Evolutionary conservation across 2,113 vertebrate species (phyloP).

Genomic region (Rhinichthys klamathensis): DNA sequence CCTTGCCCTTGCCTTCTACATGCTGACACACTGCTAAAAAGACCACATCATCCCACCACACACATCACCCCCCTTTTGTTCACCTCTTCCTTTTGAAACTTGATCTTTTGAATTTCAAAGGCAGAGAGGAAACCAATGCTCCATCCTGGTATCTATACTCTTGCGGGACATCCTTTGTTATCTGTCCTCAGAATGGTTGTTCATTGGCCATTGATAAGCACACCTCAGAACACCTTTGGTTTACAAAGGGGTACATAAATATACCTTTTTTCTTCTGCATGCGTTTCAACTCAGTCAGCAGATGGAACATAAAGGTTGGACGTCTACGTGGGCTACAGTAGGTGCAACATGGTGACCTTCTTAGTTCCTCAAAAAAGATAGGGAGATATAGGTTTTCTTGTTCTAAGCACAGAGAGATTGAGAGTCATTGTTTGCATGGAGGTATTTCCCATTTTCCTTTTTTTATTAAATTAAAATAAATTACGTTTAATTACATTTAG

Average conservation of each 20-base stretch:
- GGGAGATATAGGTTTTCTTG: not conserved
- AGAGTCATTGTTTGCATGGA: not conserved
- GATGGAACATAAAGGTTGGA: not conserved
- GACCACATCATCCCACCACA: constrained; percentile 61
- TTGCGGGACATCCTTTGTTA: constrained; percentile 68
- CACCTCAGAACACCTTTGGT: constrained; percentile 55
- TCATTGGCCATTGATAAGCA: constrained; percentile 69
- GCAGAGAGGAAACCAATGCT: constrained; percentile 52
- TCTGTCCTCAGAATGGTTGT: constrained; percentile 65
- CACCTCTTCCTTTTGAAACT: constrained; percentile 64
- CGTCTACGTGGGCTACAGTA: not conserved
- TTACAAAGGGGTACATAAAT: constrained; percentile 65
- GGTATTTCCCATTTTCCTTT: too few species aligned
- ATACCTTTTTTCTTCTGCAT: constrained; percentile 2
- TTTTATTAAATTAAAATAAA: too few species aligned
- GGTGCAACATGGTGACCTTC: not conserved
- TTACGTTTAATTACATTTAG: too few species aligned
- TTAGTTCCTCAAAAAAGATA: not conserved
- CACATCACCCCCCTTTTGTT: constrained; percentile 65
- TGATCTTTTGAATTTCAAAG: constrained; percentile 68
- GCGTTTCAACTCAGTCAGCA: constrained; percentile 24
- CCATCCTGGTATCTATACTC: constrained; percentile 60
- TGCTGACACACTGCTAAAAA: constrained; percentile 40
- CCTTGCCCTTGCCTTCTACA: constrained; percentile 4
- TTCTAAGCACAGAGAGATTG: not conserved